Evolutionary conservation across 2,888 invertebrate species (phyloP).

Genomic region (Aquatica leii): DNA sequence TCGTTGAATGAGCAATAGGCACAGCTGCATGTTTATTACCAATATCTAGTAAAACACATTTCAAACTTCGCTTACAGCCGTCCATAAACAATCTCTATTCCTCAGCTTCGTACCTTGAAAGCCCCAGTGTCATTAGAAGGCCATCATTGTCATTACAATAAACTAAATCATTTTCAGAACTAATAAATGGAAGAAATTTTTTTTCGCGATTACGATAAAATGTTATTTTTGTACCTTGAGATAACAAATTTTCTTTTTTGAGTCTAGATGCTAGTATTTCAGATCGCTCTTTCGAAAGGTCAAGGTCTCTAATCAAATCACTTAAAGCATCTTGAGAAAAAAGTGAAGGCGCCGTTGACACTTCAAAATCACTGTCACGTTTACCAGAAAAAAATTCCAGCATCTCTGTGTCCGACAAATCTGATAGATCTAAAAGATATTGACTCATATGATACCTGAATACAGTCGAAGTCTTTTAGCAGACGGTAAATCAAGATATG

Average conservation of each 20-base stretch:
- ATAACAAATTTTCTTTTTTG: not conserved
- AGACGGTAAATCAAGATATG: no score
- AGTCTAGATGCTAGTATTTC: not conserved
- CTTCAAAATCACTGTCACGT: no score
- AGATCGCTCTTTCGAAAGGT: not conserved
- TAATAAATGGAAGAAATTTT: not conserved
- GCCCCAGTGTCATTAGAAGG: not conserved
- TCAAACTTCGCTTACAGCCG: not conserved
- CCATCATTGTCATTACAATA: not conserved
- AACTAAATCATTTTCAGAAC: not conserved
- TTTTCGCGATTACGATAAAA: not conserved
- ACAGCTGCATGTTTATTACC: no score
- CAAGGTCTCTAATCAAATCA: not conserved
- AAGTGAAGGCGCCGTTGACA: no score
- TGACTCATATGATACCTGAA: no score
- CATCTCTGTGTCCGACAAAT: no score
- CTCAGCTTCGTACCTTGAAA: not conserved
- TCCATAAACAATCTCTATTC: not conserved
- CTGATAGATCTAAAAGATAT: no score
- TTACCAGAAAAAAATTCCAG: no score
- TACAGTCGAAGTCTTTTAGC: no score
- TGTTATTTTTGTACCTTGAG: not conserved
- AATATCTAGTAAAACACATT: no score
- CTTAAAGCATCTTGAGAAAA: no score
- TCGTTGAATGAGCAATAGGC: no score